Base-by-base conservation (phyloP, 2,888 invertebrate species). In the Troglohyphantes excavatus region DNA sequence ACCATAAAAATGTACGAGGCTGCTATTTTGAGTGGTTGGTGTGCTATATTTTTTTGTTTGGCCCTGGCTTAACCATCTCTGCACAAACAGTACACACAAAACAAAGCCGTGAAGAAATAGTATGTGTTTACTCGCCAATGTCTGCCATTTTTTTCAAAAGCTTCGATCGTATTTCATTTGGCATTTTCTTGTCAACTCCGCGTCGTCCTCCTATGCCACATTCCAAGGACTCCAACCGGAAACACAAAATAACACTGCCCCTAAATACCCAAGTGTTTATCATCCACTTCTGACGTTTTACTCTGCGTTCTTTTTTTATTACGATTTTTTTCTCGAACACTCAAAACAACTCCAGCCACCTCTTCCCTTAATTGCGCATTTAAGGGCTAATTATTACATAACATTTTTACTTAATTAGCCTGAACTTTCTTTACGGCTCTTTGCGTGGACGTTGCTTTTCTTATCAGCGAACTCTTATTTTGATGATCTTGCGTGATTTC, bases 201-300 rank as follows among this genome's bases (percentile, higher is more conserved):
- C n/a, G n/a, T n/a, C n/a, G n/a, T n/a, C n/a, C 6, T 13, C 33
- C 76, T 61, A 7, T 23, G 61, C 59, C 65, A 33, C 75, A 78
- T 43, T 23, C 39, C 9, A 21, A n/a, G 33, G 65, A 23, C 61
- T 33, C 27, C 29, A 43, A 65, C 78, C 65, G 78, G 63, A 78
- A 65, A 65, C 39, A 23, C 65, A 23, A 29, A 65, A 78, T 39
- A 65, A 43, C n/a, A 17, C 39, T 23, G 63, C 21, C 53, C 29
- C 33, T 76, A 29, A 75, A 43, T 21, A 63, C 65, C 26, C 78
- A 75, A 75, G 9, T 78, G 63, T 63, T 78, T 78, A 65, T 43
- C 63, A 65, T 39, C 65, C 78, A 39, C 39, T 78, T 76, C 29
- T 33, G 63, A 76, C 61, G 33, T 76, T 27, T 33, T 5, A 27